Base-by-base conservation (phyloP, 2,113 vertebrate species). In the Sceloporus undulatus region DNA sequence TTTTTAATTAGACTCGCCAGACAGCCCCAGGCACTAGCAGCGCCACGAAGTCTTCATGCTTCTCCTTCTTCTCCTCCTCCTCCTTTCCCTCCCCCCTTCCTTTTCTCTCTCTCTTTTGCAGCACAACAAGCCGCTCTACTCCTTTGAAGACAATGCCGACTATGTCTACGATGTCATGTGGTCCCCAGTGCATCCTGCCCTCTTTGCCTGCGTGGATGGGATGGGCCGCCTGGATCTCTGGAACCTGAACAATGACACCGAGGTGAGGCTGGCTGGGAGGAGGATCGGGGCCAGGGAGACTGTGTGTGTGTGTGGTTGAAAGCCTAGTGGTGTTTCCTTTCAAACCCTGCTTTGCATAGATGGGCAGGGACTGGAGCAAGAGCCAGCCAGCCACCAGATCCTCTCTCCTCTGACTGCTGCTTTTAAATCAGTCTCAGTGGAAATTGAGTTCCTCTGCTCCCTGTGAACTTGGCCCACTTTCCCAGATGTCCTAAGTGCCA, bases 91-190 rank as follows among this genome's bases (percentile, higher is more conserved):
- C 52, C n/a, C 10, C 23, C 82, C 42, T 42, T 23, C 34, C 21
- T 21, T 21, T 23, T n/a, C 52, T 34, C 70, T 21, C 40, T 19
- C 42, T 71, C 68, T 54, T 94, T 96, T 94, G 84, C 97, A 99
- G 99, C 98, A 99, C 97, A 99, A 99, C 98, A 99, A 98, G 97
- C 98, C 98, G 93, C 98, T 99, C 92, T 99, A 98, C 97, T 99
- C 98, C 90, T 99, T 99, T 96, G 99, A 99, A 98, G 99, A 99
- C 97, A 99, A 99, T 88, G 98, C 98, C 2, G 99, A 99, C 97
- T 99, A 99, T 89, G 98, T 99, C 93, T 99, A 98, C 94, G 98
- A 99, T 82, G 98, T 98, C 97, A 98, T 98, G 98, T 99, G 99
- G 98, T 99, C 99, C 59, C 98, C 98, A 1, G 97, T 97, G 94